Evolutionary conservation across 2,888 invertebrate genomes (phyloP).

Genomic region (Pelosia muscerda): DNA sequence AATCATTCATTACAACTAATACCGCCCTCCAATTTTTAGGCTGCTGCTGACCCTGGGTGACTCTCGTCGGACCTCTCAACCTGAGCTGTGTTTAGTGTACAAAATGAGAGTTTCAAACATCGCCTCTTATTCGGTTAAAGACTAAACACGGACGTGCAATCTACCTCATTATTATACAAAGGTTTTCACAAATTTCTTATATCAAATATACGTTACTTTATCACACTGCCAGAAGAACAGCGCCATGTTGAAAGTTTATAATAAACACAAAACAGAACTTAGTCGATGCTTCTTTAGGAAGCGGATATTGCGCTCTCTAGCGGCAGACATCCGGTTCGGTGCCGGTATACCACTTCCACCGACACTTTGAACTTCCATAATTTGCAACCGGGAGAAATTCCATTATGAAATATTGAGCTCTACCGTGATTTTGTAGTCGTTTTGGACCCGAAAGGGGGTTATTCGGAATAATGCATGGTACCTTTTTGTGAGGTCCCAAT

Average conservation of each 20-base stretch:
- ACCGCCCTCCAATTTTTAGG: no score
- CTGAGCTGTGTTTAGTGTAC: no score
- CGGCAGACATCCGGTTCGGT: constrained; percentile 45
- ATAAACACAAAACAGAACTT: constrained; percentile 44
- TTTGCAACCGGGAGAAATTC: constrained; percentile 29
- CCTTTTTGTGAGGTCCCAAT: no score
- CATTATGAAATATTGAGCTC: constrained; percentile 17
- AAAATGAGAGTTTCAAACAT: no score
- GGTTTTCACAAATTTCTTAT: not conserved
- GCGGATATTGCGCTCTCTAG: constrained; percentile 60
- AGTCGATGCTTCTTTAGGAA: constrained; percentile 42
- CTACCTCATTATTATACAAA: not conserved
- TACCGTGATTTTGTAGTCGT: no score
- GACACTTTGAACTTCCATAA: constrained; percentile 41
- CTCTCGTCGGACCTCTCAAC: no score
- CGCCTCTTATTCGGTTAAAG: no score
- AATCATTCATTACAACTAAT: no score
- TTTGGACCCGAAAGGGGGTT: no score
- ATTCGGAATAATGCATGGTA: no score
- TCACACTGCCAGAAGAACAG: constrained; percentile 38
- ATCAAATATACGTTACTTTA: not conserved
- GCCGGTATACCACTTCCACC: constrained; percentile 51
- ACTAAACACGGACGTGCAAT: no score
- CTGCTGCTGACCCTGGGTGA: no score
- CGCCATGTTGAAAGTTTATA: constrained; percentile 32